Evolutionary conservation across 2,888 invertebrate species (phyloP), one percentile per base, ranked within the genome.

Genomic region (Nemurella pictetii): DNA sequence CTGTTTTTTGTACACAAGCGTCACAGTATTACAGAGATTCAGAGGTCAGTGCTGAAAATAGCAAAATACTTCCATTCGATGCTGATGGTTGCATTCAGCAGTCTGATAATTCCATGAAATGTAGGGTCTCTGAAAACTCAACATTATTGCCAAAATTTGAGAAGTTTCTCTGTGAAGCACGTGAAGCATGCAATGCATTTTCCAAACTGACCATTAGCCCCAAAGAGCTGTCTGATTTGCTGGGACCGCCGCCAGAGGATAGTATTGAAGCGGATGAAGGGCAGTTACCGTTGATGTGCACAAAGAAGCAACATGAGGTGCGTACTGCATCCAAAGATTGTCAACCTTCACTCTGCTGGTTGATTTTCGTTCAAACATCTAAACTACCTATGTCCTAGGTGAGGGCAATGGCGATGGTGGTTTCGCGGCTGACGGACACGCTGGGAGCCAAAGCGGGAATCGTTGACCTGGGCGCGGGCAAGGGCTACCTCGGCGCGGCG

Each of bases 401-500:
- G n/a, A n/a, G n/a, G 89, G 90, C 92, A n/a, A 92, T 95, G 90
- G 94, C 95, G 0, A 90, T 90, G 0, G 89, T 95, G 0, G 92
- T 94, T 0, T 91, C 93, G 0, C 91, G 92, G 0, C 89, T 95
- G 12, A 20, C 55, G 9, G 55, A 55, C 20, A 20, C 55, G 15
- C 55, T 55, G 9, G 55, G 55, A 2, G 89, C 90, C 27, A 87
- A 89, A 20, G 86, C 89, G 55, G 92, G 93, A 89, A 91, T 96
- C 74, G 92, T 97, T n/a, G 98, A 98, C 89, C 94, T 96, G 75
- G 98, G 98, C 0, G 97, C 97, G 88, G 98, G 98, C 0, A 95
- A 96, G 89, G 98, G 97, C 0, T 96, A 97, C 89, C 91, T 98
- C 72, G 95, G 96, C 74, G 94, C 95, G 0, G 93, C 95, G 12